Evolutionary conservation across 2,113 vertebrate species (phyloP).

Genomic region (Heterochromis multidens): DNA sequence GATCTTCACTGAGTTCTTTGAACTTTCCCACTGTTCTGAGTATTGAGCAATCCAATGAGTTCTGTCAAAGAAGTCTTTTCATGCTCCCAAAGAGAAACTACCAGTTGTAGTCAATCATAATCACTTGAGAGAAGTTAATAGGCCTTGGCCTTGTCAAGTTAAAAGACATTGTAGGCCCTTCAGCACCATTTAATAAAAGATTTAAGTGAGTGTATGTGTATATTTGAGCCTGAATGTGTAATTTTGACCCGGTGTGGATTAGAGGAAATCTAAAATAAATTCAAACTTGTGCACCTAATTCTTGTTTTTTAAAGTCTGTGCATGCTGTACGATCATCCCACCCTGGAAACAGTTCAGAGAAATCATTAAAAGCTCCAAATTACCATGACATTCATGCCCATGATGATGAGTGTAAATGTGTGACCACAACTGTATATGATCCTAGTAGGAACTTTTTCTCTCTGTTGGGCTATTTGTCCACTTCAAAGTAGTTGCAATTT

Average conservation of each 20-base stretch:
- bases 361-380: neutral
- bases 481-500: neutral
- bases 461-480: neutral
- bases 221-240: fast-evolving
- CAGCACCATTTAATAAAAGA: neutral
- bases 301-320: neutral
- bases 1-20: no score
- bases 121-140: neutral
- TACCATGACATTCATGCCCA: neutral
- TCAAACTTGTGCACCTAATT: neutral
- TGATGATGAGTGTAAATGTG: neutral
- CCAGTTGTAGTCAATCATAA: neutral
- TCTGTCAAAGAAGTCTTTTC: no score
- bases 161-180: neutral
- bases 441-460: neutral
- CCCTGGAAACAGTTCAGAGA: fast-evolving
- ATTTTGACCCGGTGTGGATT: neutral
- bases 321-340: neutral
- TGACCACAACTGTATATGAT: neutral
- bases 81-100: neutral
- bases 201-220: neutral
- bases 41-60: no score
- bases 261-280: neutral
- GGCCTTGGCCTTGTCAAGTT: fast-evolving
- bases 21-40: no score